phyloP scores from a whole-genome alignment of 2,797 vertebrate genomes.

The Botia kubotai region DNA sequence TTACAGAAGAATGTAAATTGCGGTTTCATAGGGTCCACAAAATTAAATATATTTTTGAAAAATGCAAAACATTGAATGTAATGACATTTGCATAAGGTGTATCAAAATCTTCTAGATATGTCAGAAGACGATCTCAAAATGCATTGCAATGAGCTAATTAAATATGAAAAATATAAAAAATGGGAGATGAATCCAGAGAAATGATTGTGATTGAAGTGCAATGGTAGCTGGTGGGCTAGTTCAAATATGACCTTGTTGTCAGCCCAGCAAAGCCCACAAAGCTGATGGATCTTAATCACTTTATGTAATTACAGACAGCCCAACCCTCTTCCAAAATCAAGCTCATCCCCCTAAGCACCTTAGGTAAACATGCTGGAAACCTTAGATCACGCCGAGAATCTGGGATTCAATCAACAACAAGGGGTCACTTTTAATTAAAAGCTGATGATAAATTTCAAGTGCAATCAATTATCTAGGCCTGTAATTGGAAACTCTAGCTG shows the following conservation, averaged over 20 bases:
- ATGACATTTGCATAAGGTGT: slow-evolving; percentile 37
- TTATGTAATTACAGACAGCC: slow-evolving; percentile 81
- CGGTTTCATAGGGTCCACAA: slow-evolving; percentile 22
- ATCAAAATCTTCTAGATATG: slow-evolving; percentile 54
- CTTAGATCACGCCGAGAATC: slow-evolving; percentile 79
- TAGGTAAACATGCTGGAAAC: slow-evolving; percentile 89
- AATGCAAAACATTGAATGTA: slow-evolving; percentile 56
- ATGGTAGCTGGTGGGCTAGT: slow-evolving; percentile 38
- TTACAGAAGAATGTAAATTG: slow-evolving; percentile 70
- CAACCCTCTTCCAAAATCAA: slow-evolving; percentile 75
- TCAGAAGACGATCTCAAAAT: background rate
- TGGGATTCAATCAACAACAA: slow-evolving; percentile 88
- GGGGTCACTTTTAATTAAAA: slow-evolving; percentile 92
- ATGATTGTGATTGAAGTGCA: slow-evolving; percentile 34
- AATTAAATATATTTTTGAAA: slow-evolving; percentile 15
- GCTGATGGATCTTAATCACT: slow-evolving; percentile 81
- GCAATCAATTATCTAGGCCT: slow-evolving; percentile 98
- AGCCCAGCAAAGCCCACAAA: slow-evolving; percentile 73
- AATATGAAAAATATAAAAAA: slow-evolving; percentile 1
- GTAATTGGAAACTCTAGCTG: slow-evolving; percentile 92
- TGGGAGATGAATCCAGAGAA: background rate
- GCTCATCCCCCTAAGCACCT: slow-evolving; percentile 78
- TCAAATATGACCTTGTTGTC: slow-evolving; percentile 67
- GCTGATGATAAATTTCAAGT: slow-evolving; percentile 99
- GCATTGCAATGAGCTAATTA: background rate